A percentile compares a stretch with the other conserved stretches of the same genome.
phyloP scores from a whole-genome alignment of 2,113 vertebrate genomes.

The Micromys minutus region DNA sequence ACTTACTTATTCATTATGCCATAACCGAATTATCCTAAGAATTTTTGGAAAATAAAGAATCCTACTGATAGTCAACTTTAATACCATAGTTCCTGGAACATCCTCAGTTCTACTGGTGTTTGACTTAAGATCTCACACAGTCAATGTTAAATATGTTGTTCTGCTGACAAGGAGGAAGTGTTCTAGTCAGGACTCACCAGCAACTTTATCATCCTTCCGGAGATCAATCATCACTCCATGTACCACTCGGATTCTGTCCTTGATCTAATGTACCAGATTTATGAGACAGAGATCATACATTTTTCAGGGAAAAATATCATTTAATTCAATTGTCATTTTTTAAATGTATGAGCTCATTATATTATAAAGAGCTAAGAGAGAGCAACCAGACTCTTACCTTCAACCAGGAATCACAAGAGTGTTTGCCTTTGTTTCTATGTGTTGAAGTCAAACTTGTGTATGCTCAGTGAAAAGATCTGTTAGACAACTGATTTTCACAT shows the following conservation, averaged over 20 bases:
- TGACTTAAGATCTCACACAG: not conserved
- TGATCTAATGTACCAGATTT: not conserved
- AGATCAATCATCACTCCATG: not conserved
- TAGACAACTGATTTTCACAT: not conserved
- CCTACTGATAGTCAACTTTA: not conserved
- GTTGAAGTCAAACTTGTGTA: not conserved
- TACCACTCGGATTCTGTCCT: not conserved
- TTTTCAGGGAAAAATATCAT: not conserved
- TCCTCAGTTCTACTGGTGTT: not conserved
- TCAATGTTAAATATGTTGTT: not conserved
- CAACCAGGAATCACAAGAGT: not conserved
- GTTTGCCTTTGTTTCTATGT: conserved; percentile 16
- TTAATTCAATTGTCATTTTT: conserved; percentile 43
- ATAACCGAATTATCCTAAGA: not conserved
- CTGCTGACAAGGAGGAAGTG: not conserved
- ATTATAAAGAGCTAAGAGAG: not conserved
- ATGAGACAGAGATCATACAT: not conserved
- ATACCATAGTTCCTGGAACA: not conserved
- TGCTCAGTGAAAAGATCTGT: not conserved
- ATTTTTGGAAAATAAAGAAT: conserved; percentile 10
- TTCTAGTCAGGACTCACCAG: not conserved
- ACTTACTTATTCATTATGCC: not conserved
- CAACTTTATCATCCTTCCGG: not conserved
- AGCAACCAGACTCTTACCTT: not conserved
- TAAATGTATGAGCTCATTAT: conserved; percentile 16